Evolutionary conservation across 1,140 invertebrate species (phyloP).

Genomic region (Nephotettix cincticeps): DNA sequence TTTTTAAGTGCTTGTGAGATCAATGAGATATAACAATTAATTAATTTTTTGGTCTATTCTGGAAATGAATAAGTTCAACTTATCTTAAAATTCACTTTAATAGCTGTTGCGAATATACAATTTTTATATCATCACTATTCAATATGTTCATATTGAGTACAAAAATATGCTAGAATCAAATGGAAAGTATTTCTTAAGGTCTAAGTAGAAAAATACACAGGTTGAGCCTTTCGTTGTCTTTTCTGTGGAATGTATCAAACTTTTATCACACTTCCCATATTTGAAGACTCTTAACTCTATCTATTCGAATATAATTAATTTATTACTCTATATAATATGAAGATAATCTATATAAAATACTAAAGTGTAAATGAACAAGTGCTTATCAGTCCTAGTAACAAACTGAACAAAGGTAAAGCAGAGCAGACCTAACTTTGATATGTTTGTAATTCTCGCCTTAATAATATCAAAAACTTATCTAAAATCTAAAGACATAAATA

Average conservation of each 20-base stretch:
- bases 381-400: neutral
- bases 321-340: neutral
- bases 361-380: conserved; percentile 11
- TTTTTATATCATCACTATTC: neutral
- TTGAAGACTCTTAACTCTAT: neutral
- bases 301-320: neutral
- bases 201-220: conserved; percentile 1
- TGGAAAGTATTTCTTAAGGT: neutral
- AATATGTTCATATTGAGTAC: conserved; percentile 10
- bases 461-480: neutral
- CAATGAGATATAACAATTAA: no score
- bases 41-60: neutral
- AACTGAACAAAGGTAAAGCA: neutral
- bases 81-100: conserved; percentile 10
- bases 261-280: neutral
- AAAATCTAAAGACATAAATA: no score
- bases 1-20: no score
- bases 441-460: neutral
- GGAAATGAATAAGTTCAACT: neutral
- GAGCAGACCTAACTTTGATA: neutral
- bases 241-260: conserved; percentile 1
- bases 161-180: neutral
- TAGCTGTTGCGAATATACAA: neutral
- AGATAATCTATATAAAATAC: conserved; percentile 9
- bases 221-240: conserved; percentile 19